Conservation (phyloP, 2,797 vertebrate species). For the Agapornis canus region DNA sequence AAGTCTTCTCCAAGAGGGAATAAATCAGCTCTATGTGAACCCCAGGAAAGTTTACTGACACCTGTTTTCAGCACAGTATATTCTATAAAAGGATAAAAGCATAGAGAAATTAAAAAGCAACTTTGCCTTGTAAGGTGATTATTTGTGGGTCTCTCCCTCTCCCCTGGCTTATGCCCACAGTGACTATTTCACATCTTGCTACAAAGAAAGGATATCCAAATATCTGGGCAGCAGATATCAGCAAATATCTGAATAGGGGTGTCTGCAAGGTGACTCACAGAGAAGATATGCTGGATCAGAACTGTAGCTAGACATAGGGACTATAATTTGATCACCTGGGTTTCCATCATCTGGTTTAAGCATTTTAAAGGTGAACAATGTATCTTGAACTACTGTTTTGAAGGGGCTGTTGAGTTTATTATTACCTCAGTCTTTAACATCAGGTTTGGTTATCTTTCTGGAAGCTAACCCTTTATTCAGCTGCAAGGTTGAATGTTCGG, state of each 20-base stretch:
- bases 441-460: neutral
- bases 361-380: neutral
- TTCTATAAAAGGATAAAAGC: neutral
- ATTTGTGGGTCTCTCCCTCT: neutral
- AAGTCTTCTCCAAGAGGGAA: neutral
- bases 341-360: neutral
- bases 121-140: neutral
- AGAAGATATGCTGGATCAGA: neutral
- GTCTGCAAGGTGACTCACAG: accelerated
- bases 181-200: neutral
- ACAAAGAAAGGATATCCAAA: neutral
- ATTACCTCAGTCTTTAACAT: neutral
- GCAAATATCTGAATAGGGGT: neutral
- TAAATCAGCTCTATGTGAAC: neutral
- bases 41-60: neutral
- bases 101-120: neutral
- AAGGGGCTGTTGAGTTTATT: neutral
- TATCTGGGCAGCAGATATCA: neutral
- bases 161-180: neutral
- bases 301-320: neutral
- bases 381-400: neutral
- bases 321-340: neutral
- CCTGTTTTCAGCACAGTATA: neutral
- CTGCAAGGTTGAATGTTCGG: neutral
- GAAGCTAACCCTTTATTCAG: neutral